A percentile compares a stretch with the other conserved stretches of the same genome.
phyloP scores from a whole-genome alignment of 2,113 vertebrate species.

The Anguilla rostrata region DNA sequence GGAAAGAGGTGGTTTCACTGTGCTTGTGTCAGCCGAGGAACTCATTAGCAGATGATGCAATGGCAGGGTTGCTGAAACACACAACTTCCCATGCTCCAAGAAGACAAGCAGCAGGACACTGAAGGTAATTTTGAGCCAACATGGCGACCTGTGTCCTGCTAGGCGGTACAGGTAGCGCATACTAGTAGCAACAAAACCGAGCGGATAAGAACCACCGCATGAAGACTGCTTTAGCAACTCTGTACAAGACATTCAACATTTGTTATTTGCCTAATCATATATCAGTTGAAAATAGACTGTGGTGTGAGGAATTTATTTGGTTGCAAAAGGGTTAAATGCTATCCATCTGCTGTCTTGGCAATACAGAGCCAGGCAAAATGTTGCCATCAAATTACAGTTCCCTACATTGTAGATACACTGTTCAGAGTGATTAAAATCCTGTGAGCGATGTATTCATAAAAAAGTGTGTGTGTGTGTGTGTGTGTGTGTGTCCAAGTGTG shows the following conservation, averaged over 20 bases:
- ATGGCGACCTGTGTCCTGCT: not conserved
- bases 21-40: not conserved
- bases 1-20: not conserved
- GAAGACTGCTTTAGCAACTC: not conserved
- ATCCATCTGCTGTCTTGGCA: not conserved
- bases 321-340: not conserved
- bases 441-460: not conserved
- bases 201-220: not conserved
- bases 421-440: not conserved
- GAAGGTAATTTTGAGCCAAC: not conserved
- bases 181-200: not conserved
- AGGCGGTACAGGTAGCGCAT: not conserved
- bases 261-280: not conserved
- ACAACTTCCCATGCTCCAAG: not conserved
- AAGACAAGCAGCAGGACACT: not conserved
- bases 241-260: not conserved
- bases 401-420: not conserved
- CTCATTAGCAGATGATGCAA: not conserved
- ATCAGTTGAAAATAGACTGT: not conserved
- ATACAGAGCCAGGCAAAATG: not conserved
- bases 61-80: not conserved
- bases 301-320: not conserved
- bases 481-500: no score
- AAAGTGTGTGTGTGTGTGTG: no score
- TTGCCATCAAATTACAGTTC: not conserved